These are phyloP conservation scores for Oeneis ivallda DNA, from an alignment of 2,888 invertebrate species.

Conservation along the genomic window DNA sequence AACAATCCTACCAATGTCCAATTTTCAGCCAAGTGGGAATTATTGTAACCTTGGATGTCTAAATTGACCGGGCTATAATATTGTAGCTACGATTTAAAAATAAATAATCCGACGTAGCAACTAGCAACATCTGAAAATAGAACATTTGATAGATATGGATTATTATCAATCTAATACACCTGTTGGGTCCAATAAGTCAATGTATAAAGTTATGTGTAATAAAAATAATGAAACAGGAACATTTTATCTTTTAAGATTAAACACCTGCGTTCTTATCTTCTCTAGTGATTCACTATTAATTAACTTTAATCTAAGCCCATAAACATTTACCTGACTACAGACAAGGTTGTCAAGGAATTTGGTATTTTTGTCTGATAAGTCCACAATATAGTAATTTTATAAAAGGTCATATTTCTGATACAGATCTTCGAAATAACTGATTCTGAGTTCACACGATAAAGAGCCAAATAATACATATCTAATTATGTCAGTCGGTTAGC, in stretches of 20 bases:
- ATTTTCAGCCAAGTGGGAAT: too few species aligned
- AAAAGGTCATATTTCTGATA: too few species aligned
- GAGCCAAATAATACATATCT: too few species aligned
- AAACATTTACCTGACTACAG: background rate
- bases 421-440: too few species aligned
- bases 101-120: background rate
- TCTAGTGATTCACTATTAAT: slow-evolving; percentile 16
- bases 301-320: slow-evolving; percentile 6
- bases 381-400: too few species aligned
- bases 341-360: too few species aligned
- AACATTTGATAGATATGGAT: background rate
- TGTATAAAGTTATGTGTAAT: slow-evolving; percentile 9
- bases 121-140: background rate
- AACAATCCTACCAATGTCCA: too few species aligned
- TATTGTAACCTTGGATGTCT: too few species aligned
- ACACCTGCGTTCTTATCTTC: slow-evolving; percentile 51
- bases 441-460: too few species aligned
- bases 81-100: background rate
- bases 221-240: slow-evolving; percentile 20
- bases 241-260: slow-evolving; percentile 35
- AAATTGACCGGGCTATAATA: too few species aligned
- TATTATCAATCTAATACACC: slow-evolving; percentile 6
- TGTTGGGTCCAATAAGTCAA: slow-evolving; percentile 5
- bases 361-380: too few species aligned
- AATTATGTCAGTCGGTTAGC: too few species aligned